Percentiles rank a stretch among this genome's conserved stretches.
Evolutionary conservation across 2,888 invertebrate species (phyloP).

Genomic region (Deilephila elpenor): DNA sequence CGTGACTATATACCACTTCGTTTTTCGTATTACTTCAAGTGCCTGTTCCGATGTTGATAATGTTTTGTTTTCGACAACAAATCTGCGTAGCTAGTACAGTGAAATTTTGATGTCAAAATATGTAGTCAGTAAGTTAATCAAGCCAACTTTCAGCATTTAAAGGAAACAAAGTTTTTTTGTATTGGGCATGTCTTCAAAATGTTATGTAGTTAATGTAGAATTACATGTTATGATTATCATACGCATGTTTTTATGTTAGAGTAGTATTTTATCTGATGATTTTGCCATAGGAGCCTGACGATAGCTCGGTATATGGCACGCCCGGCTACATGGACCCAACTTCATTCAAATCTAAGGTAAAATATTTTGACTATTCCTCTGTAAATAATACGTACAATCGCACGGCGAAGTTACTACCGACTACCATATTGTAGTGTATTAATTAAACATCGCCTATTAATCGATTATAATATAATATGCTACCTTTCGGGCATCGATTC

Average conservation of each 20-base stretch:
- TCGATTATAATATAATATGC: no score
- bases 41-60: no score
- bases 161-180: no score
- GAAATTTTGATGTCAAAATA: not conserved
- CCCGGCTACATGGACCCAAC: slow-evolving; percentile 94
- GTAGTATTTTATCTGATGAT: not conserved
- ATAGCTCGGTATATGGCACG: slow-evolving; percentile 87
- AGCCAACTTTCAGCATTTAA: not conserved
- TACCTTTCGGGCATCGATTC: no score
- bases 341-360: slow-evolving; percentile 89
- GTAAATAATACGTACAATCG: not conserved
- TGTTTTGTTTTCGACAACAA: no score
- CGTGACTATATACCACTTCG: no score
- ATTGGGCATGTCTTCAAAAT: not conserved
- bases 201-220: not conserved
- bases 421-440: not conserved
- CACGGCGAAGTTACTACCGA: not conserved
- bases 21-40: no score
- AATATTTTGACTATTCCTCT: slow-evolving; percentile 28
- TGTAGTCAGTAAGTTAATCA: not conserved
- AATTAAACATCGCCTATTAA: no score
- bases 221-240: not conserved
- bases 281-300: slow-evolving; percentile 86
- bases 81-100: no score
- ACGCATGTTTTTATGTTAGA: not conserved